A percentile compares a stretch with the other conserved stretches of the same genome.
Conservation (phyloP, 2,113 vertebrate genomes). For the Coregonus clupeaformis region DNA sequence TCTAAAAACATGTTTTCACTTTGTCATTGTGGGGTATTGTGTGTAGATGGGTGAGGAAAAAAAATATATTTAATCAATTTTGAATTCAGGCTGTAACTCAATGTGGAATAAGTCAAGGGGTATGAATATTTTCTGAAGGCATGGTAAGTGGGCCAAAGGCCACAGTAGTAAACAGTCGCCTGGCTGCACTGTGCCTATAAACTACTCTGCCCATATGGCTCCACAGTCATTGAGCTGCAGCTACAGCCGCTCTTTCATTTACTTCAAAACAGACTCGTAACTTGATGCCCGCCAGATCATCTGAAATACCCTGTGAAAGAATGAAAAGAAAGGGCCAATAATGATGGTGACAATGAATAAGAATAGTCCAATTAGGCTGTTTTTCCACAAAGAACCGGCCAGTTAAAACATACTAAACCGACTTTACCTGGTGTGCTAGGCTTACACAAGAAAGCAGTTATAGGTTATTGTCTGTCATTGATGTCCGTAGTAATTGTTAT, state of each 20-base stretch:
- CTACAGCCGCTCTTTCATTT: neutral
- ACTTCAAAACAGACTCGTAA: neutral
- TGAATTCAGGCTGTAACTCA: too few species aligned
- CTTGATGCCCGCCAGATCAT: neutral
- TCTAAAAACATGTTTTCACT: too few species aligned
- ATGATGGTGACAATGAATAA: conserved; percentile 1
- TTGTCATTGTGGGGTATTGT: too few species aligned
- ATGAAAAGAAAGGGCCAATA: neutral
- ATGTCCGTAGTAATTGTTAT: too few species aligned
- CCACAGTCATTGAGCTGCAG: neutral
- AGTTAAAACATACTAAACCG: too few species aligned
- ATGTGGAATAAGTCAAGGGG: too few species aligned
- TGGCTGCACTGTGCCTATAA: conserved; percentile 26
- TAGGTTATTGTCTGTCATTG: too few species aligned
- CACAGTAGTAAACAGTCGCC: conserved; percentile 26
- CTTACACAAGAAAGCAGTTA: too few species aligned
- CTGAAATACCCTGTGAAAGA: conserved; percentile 1
- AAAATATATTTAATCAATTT: too few species aligned
- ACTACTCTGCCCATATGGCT: conserved; percentile 5
- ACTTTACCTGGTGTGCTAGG: too few species aligned
- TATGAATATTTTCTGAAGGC: too few species aligned
- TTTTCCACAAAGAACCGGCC: neutral
- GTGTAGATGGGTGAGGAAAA: too few species aligned
- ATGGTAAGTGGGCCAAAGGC: conserved; percentile 13
- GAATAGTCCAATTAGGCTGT: neutral